Evolutionary conservation across 2,888 invertebrate species (phyloP).

Genomic region (Hofmannophila pseudospretella): DNA sequence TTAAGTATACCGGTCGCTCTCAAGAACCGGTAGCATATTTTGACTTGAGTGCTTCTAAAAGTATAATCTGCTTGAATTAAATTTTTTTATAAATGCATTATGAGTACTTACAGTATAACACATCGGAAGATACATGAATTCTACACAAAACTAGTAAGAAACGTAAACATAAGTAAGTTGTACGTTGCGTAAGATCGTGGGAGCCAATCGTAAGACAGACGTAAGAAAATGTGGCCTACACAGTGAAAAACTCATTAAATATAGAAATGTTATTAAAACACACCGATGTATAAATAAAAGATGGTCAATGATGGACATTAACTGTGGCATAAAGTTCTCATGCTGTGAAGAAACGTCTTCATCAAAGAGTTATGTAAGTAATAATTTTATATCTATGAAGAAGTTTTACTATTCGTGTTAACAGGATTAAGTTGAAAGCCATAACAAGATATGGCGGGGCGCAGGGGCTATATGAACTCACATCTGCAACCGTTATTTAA

Average conservation of each 20-base stretch:
- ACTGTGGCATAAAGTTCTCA: background rate
- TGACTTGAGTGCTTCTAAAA: background rate
- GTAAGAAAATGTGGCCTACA: background rate
- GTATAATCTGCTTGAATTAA: background rate
- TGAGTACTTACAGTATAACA: too few relatives aligned
- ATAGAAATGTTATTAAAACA: slow-evolving; percentile 1
- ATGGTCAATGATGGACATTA: background rate
- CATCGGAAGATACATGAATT: too few relatives aligned
- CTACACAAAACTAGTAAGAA: slow-evolving; percentile 1
- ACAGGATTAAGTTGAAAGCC: too few relatives aligned
- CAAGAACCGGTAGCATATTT: slow-evolving; percentile 2
- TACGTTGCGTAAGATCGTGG: slow-evolving; percentile 45
- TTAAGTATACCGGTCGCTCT: background rate
- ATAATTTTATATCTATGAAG: too few relatives aligned
- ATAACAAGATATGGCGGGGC: too few relatives aligned
- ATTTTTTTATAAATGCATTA: background rate
- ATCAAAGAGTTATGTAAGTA: slow-evolving; percentile 2
- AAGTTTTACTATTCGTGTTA: too few relatives aligned
- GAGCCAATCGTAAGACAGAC: too few relatives aligned
- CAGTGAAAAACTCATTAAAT: background rate
- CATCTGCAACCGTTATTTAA: too few relatives aligned
- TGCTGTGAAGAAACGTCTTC: slow-evolving; percentile 1
- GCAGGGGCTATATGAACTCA: too few relatives aligned
- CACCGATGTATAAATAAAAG: background rate
- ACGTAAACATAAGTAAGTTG: slow-evolving; percentile 11